Percentiles rank a stretch among this genome's conserved stretches.
phyloP scores from a whole-genome alignment of 2,113 vertebrate species.

The Pterocles burchelli region DNA sequence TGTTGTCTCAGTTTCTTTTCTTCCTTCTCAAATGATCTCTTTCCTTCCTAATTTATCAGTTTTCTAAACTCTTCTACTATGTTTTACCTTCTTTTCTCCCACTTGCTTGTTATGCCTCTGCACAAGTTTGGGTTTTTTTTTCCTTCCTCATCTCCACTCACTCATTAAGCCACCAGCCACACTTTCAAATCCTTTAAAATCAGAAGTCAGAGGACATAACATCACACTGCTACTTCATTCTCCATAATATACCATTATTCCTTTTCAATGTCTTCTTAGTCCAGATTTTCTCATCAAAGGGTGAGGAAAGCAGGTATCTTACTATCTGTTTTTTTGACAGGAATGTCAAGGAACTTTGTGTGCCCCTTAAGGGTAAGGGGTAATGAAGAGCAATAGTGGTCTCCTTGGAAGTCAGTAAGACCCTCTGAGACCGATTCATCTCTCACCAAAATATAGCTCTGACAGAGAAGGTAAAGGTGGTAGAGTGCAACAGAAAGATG shows the following conservation, averaged over 20 bases:
- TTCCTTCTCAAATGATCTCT: background rate
- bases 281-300: background rate
- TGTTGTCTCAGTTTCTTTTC: background rate
- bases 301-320: background rate
- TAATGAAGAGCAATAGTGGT: background rate
- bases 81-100: background rate
- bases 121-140: background rate
- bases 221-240: background rate
- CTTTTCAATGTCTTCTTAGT: background rate
- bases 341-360: background rate
- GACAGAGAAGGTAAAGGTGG: background rate
- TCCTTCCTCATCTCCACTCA: background rate
- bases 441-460: background rate
- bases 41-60: background rate
- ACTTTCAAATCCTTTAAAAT: background rate
- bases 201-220: background rate
- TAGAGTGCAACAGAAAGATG: background rate
- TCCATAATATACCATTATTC: background rate
- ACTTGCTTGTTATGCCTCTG: background rate
- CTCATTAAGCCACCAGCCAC: background rate
- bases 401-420: background rate
- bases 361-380: background rate
- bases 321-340: background rate
- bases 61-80: background rate
- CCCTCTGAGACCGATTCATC: background rate